Evolutionary conservation across 2,888 invertebrate species (phyloP).

Genomic region (Hoplodrina blanda): DNA sequence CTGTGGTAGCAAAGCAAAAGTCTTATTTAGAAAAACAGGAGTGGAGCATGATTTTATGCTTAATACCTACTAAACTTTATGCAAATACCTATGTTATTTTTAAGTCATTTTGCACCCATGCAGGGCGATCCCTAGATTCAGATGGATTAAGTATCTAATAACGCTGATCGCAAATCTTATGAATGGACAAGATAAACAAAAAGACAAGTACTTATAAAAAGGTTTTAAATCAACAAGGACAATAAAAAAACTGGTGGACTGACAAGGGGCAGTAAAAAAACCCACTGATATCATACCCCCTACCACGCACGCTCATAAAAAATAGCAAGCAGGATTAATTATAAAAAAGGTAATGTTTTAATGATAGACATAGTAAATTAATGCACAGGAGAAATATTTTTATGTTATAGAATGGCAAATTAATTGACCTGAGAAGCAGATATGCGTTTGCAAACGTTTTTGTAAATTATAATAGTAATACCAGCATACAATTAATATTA

Average conservation of each 20-base stretch:
- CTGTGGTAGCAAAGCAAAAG: neutral
- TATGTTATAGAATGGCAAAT: neutral
- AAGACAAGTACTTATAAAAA: neutral
- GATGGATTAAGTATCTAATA: constrained; percentile 72
- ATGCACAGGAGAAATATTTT: neutral
- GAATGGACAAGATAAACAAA: constrained; percentile 41
- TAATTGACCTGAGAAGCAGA: too few species aligned
- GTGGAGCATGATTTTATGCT: neutral
- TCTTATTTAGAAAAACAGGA: constrained; percentile 4
- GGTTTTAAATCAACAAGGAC: constrained; percentile 1
- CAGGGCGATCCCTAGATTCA: constrained; percentile 13
- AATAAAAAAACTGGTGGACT: constrained; percentile 4
- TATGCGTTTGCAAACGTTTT: too few species aligned
- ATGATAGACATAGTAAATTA: constrained; percentile 2
- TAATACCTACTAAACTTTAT: neutral
- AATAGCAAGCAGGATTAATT: too few species aligned
- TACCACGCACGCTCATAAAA: neutral
- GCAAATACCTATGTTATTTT: too few species aligned
- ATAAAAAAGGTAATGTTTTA: neutral
- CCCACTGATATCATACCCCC: neutral
- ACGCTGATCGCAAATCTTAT: constrained; percentile 44
- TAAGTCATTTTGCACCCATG: constrained; percentile 39
- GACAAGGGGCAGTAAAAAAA: constrained; percentile 1
- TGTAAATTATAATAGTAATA: too few species aligned
- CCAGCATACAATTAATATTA: too few species aligned